Evolutionary conservation across 1,140 invertebrate species (phyloP).

Genomic region (Pseudomyrmex sp.): DNA sequence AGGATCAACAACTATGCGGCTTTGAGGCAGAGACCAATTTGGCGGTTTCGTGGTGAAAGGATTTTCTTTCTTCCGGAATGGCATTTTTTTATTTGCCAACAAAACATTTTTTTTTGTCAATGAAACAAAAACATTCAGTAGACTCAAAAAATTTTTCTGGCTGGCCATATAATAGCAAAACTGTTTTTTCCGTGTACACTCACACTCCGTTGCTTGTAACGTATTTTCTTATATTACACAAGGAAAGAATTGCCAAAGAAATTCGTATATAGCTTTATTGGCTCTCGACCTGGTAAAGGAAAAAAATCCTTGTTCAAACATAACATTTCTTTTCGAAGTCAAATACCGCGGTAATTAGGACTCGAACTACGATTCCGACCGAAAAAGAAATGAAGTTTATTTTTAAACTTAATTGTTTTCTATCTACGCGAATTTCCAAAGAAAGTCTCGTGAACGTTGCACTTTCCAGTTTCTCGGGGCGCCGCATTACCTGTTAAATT

Average conservation of each 20-base stretch:
- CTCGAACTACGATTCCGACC: conserved; percentile 35
- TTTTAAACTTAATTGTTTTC: conserved; percentile 40
- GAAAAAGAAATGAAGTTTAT: conserved; percentile 15
- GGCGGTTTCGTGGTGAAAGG: conserved; percentile 41
- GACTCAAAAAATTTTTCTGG: too few species aligned
- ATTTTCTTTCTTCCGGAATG: conserved; percentile 48
- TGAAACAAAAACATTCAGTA: too few species aligned
- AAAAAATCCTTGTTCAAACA: conserved; percentile 22
- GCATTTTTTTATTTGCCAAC: too few species aligned
- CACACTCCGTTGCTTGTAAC: too few species aligned
- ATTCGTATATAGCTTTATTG: too few species aligned
- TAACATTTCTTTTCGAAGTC: conserved; percentile 36
- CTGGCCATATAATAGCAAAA: too few species aligned
- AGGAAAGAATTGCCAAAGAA: too few species aligned
- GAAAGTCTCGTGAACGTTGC: conserved; percentile 2
- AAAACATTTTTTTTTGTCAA: too few species aligned
- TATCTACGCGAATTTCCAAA: conserved; percentile 8
- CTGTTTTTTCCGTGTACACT: too few species aligned
- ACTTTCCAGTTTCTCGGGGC: background rate
- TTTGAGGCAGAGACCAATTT: conserved; percentile 43
- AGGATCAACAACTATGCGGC: conserved; percentile 35
- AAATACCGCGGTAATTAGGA: conserved; percentile 32
- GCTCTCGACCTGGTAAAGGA: too few species aligned
- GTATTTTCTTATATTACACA: too few species aligned
- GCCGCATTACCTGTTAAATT: background rate